Conservation (phyloP, 2,888 invertebrate genomes). For the Diarsia brunnea region DNA sequence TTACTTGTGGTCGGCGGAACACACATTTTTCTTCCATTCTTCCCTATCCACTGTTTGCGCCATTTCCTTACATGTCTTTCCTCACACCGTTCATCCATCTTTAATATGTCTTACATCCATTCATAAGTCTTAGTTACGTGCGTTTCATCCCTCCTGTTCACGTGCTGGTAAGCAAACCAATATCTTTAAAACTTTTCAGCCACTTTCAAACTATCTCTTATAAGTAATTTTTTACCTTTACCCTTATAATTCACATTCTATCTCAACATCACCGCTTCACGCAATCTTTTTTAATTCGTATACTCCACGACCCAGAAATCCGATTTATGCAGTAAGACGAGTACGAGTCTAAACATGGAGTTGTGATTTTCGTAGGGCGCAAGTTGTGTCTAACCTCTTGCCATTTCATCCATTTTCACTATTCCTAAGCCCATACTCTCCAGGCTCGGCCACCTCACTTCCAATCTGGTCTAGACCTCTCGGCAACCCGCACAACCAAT, state of each 20-base stretch:
- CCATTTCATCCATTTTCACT: background rate
- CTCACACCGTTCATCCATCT: background rate
- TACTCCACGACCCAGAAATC: background rate
- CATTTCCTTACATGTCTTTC: background rate
- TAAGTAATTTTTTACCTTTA: background rate
- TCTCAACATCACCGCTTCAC: background rate
- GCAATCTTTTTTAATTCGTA: too few species aligned
- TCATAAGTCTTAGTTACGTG: background rate
- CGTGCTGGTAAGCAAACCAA: background rate
- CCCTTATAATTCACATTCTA: background rate
- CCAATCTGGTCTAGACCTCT: background rate
- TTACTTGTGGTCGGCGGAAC: too few species aligned
- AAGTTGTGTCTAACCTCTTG: background rate
- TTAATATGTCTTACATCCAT: background rate
- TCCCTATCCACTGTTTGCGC: background rate
- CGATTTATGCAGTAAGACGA: background rate
- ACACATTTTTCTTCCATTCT: background rate
- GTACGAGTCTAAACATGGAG: background rate
- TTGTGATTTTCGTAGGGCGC: background rate
- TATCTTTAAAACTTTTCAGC: background rate
- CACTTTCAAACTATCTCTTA: background rate
- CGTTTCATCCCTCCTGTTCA: too few species aligned
- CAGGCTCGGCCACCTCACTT: background rate
- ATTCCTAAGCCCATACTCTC: background rate
- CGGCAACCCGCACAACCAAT: too few species aligned